Evolutionary conservation across 2,888 invertebrate species (phyloP), one percentile per base, ranked within the genome.

Genomic region (Dicyrtoma fusca): DNA sequence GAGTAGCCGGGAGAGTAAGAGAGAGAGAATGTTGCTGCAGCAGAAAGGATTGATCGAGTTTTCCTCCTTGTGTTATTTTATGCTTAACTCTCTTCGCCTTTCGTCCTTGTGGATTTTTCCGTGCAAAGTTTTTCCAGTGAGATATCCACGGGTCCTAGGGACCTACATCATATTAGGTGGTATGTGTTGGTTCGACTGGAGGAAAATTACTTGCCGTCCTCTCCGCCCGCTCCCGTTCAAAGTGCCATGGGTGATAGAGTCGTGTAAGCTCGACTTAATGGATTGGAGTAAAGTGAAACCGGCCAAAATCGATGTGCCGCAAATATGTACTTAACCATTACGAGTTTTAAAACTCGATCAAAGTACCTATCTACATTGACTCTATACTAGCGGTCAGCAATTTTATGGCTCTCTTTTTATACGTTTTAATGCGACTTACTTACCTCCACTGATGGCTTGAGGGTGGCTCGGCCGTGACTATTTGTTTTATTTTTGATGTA

Each of bases 251-350:
- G 53, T 34, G 34, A 49, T 49, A 13, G 49, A 49, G 3, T 17
- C 49, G 17, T 6, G 49, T 17, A 6, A 13, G 10, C 11, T 23
- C 11, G n/a, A 17, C 17, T 11, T 53, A 17, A 17, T 34, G 55
- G 23, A 55, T 51, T 51, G 17, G 23, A 23, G 55, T 55, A 55
- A 25, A 42, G 51, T 65, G 34, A 51, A 53, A 34, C 42, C n/a
- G 25, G 53, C 51, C 51, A 65, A 65, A 65, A 65, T 65, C 65
- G 65, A 65, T 65, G 65, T n/a, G 65, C 65, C 65, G 53, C 65
- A 65, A 65, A 53, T 34, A 65, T 65, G 65, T 65, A 65, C 21
- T 34, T 34, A 34, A 34, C 34, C 44, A 61, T 17, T 53, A n/a
- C 26, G 19, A 34, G 26, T 34, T 61, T 23, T 49, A 53, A 65